Conservation (phyloP, 37 sponge, comb jelly and placozoan species). For the Cliona cf. orientalis region DNA sequence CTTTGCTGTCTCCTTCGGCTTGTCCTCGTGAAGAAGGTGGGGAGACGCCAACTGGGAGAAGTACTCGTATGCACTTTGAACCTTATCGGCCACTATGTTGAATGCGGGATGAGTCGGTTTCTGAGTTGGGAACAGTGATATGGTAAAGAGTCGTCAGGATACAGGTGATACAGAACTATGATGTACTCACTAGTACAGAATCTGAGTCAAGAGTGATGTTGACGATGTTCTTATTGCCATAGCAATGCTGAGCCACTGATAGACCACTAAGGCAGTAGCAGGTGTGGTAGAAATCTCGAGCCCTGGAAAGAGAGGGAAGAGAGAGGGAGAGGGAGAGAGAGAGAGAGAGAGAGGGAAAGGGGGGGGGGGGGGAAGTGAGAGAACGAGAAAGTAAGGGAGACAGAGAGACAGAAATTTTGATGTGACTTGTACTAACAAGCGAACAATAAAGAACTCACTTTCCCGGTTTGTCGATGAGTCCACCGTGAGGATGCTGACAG, state of each 20-base stretch:
- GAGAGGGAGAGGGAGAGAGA: background rate
- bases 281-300: conserved; percentile 92
- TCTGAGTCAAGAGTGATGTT: conserved; percentile 21
- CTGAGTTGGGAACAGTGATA: background rate
- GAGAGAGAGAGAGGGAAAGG: background rate
- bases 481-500: conserved; percentile 86
- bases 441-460: conserved; percentile 55
- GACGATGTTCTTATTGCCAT: conserved; percentile 14
- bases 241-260: conserved; percentile 88
- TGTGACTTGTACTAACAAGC: background rate
- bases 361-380: background rate
- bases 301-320: background rate
- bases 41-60: conserved; percentile 41
- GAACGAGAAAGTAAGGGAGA: background rate
- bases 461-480: conserved; percentile 95
- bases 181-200: conserved; percentile 38
- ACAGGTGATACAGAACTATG: background rate
- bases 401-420: background rate
- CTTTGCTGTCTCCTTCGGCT: too few species aligned
- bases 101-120: conserved; percentile 83
- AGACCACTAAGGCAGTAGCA: conserved; percentile 97
- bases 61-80: conserved; percentile 33
- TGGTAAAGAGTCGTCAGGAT: too few species aligned
- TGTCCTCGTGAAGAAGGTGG: conserved; percentile 8
- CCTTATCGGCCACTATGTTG: conserved; percentile 78